Percentiles rank a stretch among this genome's conserved stretches.
phyloP scores from a whole-genome alignment of 2,797 vertebrate genomes.

The Enteromius thamalakanensis region DNA sequence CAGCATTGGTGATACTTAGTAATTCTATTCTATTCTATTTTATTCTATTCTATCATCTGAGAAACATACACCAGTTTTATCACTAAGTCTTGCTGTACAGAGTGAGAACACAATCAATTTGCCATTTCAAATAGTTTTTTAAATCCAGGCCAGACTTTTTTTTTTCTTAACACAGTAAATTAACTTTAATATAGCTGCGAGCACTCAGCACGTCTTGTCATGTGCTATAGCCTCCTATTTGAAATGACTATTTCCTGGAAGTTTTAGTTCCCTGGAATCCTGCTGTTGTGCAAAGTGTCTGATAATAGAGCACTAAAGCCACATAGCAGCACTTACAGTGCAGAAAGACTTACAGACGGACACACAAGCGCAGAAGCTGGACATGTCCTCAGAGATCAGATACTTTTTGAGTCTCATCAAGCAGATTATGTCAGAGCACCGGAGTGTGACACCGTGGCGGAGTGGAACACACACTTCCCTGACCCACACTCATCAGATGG shows the following conservation, averaged over 20 bases:
- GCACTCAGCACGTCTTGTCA: background rate
- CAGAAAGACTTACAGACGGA: slow-evolving; percentile 2
- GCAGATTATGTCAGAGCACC: slow-evolving; percentile 24
- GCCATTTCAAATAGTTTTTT: background rate
- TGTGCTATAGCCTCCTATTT: background rate
- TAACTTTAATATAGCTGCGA: background rate
- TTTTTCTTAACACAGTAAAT: slow-evolving; percentile 3
- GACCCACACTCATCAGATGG: slow-evolving; percentile 5
- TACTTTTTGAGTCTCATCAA: slow-evolving; percentile 30
- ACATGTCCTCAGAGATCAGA: slow-evolving; percentile 50
- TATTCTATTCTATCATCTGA: background rate
- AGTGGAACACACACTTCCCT: background rate
- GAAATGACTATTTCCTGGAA: background rate
- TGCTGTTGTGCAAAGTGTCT: background rate
- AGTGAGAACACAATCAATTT: background rate
- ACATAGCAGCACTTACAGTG: background rate
- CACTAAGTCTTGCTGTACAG: background rate
- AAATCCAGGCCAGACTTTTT: background rate
- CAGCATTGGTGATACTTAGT: background rate
- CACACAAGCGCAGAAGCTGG: slow-evolving; percentile 25
- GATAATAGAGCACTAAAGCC: background rate
- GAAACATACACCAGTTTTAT: background rate
- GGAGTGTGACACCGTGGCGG: slow-evolving; percentile 8
- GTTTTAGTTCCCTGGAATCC: background rate
- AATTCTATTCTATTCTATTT: slow-evolving; percentile 3